phyloP scores from a whole-genome alignment of 2,888 invertebrate genomes.

The Pachycephus smyrnensis region DNA sequence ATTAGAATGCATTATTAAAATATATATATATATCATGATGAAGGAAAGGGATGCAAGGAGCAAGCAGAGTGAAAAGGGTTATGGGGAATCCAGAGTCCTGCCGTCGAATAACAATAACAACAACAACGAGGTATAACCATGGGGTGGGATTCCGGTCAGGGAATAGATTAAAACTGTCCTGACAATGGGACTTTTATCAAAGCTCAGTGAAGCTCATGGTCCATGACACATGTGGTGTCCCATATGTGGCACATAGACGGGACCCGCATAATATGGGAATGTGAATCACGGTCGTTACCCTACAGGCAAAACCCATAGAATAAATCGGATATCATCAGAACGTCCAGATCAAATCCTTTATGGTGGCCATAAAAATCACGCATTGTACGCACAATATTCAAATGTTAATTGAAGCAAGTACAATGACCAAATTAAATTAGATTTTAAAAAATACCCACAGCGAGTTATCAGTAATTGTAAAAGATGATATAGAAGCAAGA shows the following conservation, averaged over 20 bases:
- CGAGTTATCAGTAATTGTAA: neutral
- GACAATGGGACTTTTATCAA: conserved; percentile 5
- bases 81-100: conserved; percentile 15
- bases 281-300: neutral
- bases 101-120: conserved; percentile 18
- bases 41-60: neutral
- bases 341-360: neutral
- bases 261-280: conserved; percentile 25
- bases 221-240: neutral
- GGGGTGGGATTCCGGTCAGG: conserved; percentile 2
- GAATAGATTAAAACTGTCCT: conserved; percentile 16
- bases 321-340: neutral
- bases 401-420: neutral
- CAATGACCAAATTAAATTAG: neutral
- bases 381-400: neutral
- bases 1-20: neutral
- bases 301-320: neutral
- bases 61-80: neutral
- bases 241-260: conserved; percentile 22
- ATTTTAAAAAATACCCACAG: neutral
- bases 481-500: neutral
- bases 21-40: no score
- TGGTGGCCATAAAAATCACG: neutral
- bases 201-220: neutral
- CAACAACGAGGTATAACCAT: neutral